A percentile compares a stretch with the other conserved stretches of the same genome.
Conservation (phyloP, 2,797 vertebrate species). For the Sebastes kiyomatsui region DNA sequence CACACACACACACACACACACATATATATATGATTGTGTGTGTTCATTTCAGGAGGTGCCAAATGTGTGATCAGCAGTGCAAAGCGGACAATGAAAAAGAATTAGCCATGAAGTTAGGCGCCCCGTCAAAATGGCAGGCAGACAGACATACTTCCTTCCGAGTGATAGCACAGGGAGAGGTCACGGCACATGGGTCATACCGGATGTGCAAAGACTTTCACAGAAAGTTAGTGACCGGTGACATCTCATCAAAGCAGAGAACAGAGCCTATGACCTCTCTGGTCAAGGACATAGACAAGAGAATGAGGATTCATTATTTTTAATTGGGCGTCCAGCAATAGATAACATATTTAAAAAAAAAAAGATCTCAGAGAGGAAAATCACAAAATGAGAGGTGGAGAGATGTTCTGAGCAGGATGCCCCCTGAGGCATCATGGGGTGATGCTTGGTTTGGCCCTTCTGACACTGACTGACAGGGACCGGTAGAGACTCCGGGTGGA, state of each 20-base stretch:
- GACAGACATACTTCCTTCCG: constrained; percentile 53
- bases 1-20: background rate
- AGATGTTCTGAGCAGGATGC: constrained; percentile 17
- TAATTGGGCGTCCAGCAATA: constrained; percentile 61
- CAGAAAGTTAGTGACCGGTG: constrained; percentile 66
- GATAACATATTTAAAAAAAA: background rate
- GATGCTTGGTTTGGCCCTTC: constrained; percentile 13
- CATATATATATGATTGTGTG: background rate
- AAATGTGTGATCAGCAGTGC: constrained; percentile 83
- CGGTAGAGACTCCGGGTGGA: background rate
- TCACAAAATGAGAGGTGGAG: constrained; percentile 15
- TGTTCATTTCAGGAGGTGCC: constrained; percentile 28
- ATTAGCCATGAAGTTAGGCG: constrained; percentile 50
- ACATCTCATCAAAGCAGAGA: constrained; percentile 70
- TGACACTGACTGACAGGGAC: constrained; percentile 20
- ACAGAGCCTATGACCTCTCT: constrained; percentile 46
- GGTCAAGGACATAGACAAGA: constrained; percentile 58
- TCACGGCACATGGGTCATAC: constrained; percentile 61
- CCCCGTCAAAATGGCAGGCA: constrained; percentile 55
- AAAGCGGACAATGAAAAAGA: constrained; percentile 76
- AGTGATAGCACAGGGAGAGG: constrained; percentile 60
- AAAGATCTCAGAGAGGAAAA: constrained; percentile 1
- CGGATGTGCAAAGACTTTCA: constrained; percentile 58
- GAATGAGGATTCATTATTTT: constrained; percentile 69
- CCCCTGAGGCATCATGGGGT: background rate